phyloP scores from a whole-genome alignment of 2,888 invertebrate genomes.

The Serrognathus titanus region DNA sequence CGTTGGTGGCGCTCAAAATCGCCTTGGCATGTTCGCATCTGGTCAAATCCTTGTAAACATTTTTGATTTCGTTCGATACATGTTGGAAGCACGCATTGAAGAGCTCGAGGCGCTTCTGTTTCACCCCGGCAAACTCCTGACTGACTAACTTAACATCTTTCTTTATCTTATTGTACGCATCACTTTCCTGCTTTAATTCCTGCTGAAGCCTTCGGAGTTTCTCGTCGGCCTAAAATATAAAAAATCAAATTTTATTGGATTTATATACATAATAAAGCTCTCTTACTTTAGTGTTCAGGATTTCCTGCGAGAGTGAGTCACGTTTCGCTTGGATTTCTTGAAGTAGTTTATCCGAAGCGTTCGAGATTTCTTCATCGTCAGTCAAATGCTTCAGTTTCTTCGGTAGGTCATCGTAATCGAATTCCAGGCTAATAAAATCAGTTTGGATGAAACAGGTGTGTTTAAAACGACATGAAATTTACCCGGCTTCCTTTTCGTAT shows the following conservation, averaged over 20 bases:
- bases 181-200: constrained; percentile 91
- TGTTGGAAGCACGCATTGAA: constrained; percentile 97
- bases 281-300: constrained; percentile 86
- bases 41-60: constrained; percentile 83
- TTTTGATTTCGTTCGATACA: constrained; percentile 97
- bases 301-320: constrained; percentile 87
- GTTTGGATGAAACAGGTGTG: too few species aligned
- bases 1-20: constrained; percentile 79
- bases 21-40: constrained; percentile 48
- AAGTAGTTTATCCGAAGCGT: constrained; percentile 75
- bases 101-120: constrained; percentile 88
- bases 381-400: constrained; percentile 82
- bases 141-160: constrained; percentile 93
- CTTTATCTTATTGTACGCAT: constrained; percentile 92
- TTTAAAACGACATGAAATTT: too few species aligned
- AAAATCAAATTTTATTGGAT: too few species aligned
- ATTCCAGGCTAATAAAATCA: constrained; percentile 62
- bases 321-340: constrained; percentile 81
- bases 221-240: constrained; percentile 68
- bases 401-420: constrained; percentile 75
- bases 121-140: constrained; percentile 89
- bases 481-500: constrained; percentile 67
- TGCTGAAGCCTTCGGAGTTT: constrained; percentile 91
- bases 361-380: constrained; percentile 83
- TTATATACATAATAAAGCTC: too few species aligned